phyloP scores from a whole-genome alignment of 2,113 vertebrate genomes.

The Pavo muticus region DNA sequence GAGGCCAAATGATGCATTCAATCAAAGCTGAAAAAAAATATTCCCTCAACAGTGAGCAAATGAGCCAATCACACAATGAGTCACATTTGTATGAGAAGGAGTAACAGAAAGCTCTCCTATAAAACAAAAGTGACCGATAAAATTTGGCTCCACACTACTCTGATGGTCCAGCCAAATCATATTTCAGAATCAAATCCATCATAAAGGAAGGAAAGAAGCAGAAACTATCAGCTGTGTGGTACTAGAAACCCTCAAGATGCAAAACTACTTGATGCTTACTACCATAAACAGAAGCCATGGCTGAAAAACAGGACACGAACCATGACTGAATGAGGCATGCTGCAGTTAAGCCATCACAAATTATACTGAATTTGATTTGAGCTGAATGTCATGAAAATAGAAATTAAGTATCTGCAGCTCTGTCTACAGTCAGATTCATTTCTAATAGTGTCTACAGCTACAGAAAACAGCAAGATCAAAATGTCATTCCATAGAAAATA shows the following conservation, averaged over 20 bases:
- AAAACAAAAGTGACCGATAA: not conserved
- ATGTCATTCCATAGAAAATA: not conserved
- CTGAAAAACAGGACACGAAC: not conserved
- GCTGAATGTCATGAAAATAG: constrained; percentile 5
- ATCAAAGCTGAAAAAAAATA: not conserved
- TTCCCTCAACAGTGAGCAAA: not conserved
- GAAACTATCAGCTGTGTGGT: not conserved
- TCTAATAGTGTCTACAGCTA: constrained; percentile 3
- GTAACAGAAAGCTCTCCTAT: not conserved
- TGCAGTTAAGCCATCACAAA: constrained; percentile 33
- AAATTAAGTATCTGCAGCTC: constrained; percentile 43
- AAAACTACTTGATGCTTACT: not conserved
- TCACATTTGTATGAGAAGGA: not conserved
- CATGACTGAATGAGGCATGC: not conserved
- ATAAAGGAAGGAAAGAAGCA: not conserved
- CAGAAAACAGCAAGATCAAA: constrained; percentile 44
- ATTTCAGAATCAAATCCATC: not conserved
- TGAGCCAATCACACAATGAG: not conserved
- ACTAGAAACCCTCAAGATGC: not conserved
- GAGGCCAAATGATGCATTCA: not conserved
- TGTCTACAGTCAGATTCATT: not conserved
- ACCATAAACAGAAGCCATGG: not conserved
- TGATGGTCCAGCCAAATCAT: not conserved
- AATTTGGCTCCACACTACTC: not conserved
- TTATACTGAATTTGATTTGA: constrained; percentile 46